Evolutionary conservation across 2,797 vertebrate species (phyloP).

Genomic region (Betta splendens): DNA sequence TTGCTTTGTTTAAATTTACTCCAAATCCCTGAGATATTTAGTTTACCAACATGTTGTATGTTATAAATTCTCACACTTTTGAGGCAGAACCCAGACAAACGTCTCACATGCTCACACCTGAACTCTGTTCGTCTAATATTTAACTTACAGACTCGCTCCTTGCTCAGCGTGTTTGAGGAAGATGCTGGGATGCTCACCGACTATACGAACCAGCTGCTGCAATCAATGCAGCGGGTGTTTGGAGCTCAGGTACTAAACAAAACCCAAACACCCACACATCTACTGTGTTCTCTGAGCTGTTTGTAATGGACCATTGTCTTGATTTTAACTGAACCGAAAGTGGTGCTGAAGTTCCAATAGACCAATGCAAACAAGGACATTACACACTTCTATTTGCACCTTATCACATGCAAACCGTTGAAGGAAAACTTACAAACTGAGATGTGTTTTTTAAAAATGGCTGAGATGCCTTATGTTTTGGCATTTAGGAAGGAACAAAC

Average conservation of each 20-base stretch:
- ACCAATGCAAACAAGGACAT: not conserved
- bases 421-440: not conserved
- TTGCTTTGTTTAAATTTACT: too few species aligned
- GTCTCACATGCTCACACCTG: not conserved
- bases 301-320: not conserved
- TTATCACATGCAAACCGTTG: conserved; percentile 2
- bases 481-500: not conserved
- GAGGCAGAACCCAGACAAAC: too few species aligned
- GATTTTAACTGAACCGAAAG: not conserved
- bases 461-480: not conserved
- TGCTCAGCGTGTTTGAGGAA: conserved; percentile 98
- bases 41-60: too few species aligned
- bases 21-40: not conserved
- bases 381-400: not conserved
- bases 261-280: conserved; percentile 24
- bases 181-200: conserved; percentile 96
- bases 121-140: conserved; percentile 9
- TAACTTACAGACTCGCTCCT: conserved; percentile 88
- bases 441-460: not conserved
- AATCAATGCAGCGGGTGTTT: conserved; percentile 96
- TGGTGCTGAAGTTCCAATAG: not conserved
- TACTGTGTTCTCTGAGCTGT: not conserved
- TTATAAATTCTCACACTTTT: too few species aligned
- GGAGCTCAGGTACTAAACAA: conserved; percentile 91
- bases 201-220: conserved; percentile 95